phyloP scores from a whole-genome alignment of 2,797 vertebrate species.

The Crenuchus spilurus region DNA sequence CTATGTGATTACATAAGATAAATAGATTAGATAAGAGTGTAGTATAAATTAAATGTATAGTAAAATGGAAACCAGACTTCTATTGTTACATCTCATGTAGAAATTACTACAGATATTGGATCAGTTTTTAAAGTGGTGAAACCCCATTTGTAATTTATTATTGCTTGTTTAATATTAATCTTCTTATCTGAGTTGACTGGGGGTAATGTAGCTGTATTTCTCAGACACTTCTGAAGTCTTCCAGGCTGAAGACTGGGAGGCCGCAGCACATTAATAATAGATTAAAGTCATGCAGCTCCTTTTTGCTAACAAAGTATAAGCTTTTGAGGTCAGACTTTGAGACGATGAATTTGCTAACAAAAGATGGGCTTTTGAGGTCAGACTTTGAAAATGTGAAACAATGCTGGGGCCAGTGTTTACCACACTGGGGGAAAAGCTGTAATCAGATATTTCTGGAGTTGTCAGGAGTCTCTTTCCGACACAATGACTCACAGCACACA shows the following conservation, averaged over 20 bases:
- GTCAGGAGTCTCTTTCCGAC: slow-evolving; percentile 1
- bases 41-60: too few species aligned
- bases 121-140: too few species aligned
- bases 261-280: not conserved
- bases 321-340: not conserved
- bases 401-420: not conserved
- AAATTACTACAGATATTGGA: too few species aligned
- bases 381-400: not conserved
- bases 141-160: not conserved
- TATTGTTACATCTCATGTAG: too few species aligned
- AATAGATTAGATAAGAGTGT: too few species aligned
- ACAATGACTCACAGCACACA: not conserved
- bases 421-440: not conserved
- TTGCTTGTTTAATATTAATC: not conserved
- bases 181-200: not conserved
- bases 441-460: not conserved
- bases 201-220: not conserved
- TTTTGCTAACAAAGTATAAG: not conserved
- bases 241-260: not conserved
- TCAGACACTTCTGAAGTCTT: too few species aligned
- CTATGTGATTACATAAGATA: too few species aligned
- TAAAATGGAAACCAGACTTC: too few species aligned
- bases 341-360: not conserved
- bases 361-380: not conserved
- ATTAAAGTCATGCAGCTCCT: not conserved